Base-by-base conservation (phyloP, 1,140 invertebrate species). In the Neodiprion fabricii region DNA sequence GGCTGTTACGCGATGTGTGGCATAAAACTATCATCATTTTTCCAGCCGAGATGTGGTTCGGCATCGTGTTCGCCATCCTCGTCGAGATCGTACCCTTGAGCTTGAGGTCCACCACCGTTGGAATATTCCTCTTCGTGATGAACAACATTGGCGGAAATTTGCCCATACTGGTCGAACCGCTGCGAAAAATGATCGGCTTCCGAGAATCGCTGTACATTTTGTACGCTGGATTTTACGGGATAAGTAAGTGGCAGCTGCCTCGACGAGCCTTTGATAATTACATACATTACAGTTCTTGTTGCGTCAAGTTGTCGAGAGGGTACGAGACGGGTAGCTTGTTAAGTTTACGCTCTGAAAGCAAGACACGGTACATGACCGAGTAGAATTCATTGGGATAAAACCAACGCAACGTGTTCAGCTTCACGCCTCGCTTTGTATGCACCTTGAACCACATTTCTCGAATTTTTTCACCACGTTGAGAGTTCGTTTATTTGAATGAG, bases 91-190 rank as follows among this genome's bases (percentile, higher is more conserved):
- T 96, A 9, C 95, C 95, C 1, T 75, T 95, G 14, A 91, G 92
- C 2, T 91, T 96, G 9, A 89, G 95, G 53, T 96, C 95, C 11
- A 96, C 95, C 7, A 94, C 94, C 1, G 92, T 97, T 5, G 96
- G 95, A 0, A 91, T 96, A 2, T 97, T 96, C 81, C 88, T 97
- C 3, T 97, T 97, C 84, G 93, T 96, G 0, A 96, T 97, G 94
- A 97, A 97, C 86, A 97, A 96, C 85, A 92, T 96, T 74, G 96
- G 95, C n/a, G 96, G 96, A n/a, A 96, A 96, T 86, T 87, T 96
- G 73, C 96, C 96, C 9, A 95, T 97, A 80, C 86, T 96, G 0
- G 95, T 97, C 0, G 95, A 96, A 85, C 95, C 95, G 0, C 92
- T 96, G 0, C 92, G 94, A 23, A 93, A 94, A 83, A 89, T 89